Conservation (phyloP, 2,888 invertebrate genomes). For the Hyalella azteca region DNA sequence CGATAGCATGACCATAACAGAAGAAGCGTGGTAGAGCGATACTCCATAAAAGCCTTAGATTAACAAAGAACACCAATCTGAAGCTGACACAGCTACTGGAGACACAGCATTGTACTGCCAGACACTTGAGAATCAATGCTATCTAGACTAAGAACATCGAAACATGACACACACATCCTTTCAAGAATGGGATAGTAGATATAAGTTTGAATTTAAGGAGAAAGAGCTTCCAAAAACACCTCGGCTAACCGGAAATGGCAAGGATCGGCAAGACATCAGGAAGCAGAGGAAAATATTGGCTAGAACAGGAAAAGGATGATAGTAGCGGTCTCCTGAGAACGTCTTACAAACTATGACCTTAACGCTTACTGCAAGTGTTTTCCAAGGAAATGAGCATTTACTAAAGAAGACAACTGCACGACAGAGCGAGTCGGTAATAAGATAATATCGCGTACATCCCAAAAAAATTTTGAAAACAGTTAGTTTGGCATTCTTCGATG, state of each 20-base stretch:
- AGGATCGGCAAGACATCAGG: conserved; percentile 1
- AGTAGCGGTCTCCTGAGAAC: conserved; percentile 9
- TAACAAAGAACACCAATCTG: neutral
- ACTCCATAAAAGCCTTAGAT: neutral
- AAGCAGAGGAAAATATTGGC: neutral
- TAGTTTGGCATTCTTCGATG: no score
- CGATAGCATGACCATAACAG: no score
- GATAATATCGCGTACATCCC: no score
- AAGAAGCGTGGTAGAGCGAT: no score
- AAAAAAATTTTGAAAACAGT: no score
- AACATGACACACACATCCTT: neutral
- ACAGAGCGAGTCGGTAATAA: no score
- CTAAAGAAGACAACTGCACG: no score
- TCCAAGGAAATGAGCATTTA: neutral
- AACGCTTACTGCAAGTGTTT: neutral
- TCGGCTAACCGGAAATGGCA: no score
- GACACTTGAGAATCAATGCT: conserved; percentile 1
- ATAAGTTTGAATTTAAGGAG: no score
- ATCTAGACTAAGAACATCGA: neutral
- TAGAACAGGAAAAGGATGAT: neutral
- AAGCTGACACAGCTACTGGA: neutral
- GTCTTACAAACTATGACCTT: conserved; percentile 2
- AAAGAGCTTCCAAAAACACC: no score
- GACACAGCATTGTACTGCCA: conserved; percentile 6
- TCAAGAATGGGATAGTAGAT: neutral